Conservation (phyloP, 2,797 vertebrate genomes). For the Arrhamphus sclerolepis region DNA sequence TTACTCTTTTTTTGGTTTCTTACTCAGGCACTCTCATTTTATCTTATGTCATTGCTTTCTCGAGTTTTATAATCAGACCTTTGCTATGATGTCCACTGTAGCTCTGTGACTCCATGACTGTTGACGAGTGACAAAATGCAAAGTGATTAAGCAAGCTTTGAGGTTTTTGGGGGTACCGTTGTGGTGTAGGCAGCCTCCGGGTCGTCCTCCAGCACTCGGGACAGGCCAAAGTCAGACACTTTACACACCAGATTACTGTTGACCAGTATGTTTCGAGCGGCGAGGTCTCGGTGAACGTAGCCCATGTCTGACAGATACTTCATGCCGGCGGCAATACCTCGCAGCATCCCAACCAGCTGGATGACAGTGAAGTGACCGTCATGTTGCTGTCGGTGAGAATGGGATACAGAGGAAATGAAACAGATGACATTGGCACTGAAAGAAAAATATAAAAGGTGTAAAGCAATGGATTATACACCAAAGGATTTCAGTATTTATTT, state of each 20-base stretch:
- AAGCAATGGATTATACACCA: too few species aligned
- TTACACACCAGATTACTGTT: constrained; percentile 97
- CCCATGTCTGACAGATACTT: constrained; percentile 98
- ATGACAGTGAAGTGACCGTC: constrained; percentile 97
- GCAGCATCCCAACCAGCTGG: constrained; percentile 96
- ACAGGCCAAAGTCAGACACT: constrained; percentile 95
- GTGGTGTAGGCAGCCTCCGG: constrained; percentile 97
- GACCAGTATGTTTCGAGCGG: constrained; percentile 94
- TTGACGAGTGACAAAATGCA: too few species aligned
- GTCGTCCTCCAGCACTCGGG: constrained; percentile 93
- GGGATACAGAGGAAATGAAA: constrained; percentile 13
- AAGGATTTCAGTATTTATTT: not conserved
- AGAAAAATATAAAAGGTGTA: not conserved
- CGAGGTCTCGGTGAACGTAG: constrained; percentile 94
- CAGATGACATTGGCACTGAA: not conserved
- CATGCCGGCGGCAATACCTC: constrained; percentile 95
- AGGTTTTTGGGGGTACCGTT: constrained; percentile 81
- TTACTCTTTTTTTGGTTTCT: too few species aligned
- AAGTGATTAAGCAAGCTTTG: not conserved
- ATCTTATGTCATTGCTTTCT: too few species aligned
- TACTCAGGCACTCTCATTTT: too few species aligned
- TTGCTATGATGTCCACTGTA: too few species aligned
- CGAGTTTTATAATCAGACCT: too few species aligned
- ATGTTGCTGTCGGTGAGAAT: constrained; percentile 83
- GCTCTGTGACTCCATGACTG: too few species aligned